A percentile compares a stretch with the other conserved stretches of the same genome.
phyloP scores from a whole-genome alignment of 2,797 vertebrate genomes.

The Heliangelus exortis region DNA sequence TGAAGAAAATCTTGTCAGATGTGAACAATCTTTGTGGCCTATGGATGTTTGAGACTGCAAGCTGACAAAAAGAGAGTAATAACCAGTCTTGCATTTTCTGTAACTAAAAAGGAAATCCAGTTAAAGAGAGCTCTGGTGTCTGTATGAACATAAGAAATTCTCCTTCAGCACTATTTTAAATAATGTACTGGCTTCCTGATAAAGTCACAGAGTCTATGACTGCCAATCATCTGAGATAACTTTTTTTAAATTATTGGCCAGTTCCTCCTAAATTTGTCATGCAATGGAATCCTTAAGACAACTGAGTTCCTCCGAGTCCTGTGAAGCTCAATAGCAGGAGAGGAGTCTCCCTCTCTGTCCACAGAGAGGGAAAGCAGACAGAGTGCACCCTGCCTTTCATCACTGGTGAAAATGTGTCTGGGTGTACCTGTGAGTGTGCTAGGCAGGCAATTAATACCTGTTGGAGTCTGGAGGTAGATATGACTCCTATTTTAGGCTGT shows the following conservation, averaged over 20 bases:
- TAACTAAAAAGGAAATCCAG: not conserved
- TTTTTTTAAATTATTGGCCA: not conserved
- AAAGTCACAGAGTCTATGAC: not conserved
- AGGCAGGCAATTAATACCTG: not conserved
- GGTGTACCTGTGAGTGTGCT: not conserved
- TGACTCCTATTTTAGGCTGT: not conserved
- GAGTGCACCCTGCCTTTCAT: not conserved
- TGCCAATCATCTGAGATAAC: not conserved
- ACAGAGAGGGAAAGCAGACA: not conserved
- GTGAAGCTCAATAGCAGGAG: not conserved
- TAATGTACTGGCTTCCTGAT: not conserved
- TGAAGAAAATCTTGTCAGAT: not conserved
- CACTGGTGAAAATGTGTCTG: accelerated
- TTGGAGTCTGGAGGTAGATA: accelerated
- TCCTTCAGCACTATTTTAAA: not conserved
- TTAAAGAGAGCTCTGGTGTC: not conserved
- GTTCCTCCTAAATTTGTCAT: not conserved
- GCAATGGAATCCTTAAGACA: not conserved
- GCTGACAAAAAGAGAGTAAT: not conserved
- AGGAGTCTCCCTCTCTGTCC: not conserved
- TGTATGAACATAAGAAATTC: not conserved
- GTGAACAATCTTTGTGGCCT: not conserved
- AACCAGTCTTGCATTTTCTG: not conserved
- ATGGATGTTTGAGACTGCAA: not conserved
- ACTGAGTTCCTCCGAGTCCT: not conserved